These are phyloP conservation scores for Drepana arcuata DNA, from an alignment of 1,140 invertebrate genomes.

Conservation along the genomic window DNA sequence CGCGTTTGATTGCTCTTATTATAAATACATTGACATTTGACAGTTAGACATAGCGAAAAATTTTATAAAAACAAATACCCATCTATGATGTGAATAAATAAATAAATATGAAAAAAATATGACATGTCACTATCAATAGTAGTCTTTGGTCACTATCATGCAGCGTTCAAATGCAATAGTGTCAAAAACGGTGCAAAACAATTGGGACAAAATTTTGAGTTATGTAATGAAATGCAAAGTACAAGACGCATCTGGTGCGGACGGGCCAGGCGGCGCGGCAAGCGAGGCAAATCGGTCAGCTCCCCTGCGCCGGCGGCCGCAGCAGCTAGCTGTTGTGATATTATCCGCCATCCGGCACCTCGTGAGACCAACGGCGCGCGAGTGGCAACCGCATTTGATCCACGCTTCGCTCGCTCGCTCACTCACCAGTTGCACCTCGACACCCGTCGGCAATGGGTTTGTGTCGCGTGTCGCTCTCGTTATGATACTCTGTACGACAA, in stretches of 20 bases:
- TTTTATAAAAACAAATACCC: no score
- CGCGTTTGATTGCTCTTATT: no score
- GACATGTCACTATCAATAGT: no score
- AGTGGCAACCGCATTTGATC: slow-evolving; percentile 1
- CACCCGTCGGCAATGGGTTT: slow-evolving; percentile 9
- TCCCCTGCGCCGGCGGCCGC: slow-evolving; percentile 19
- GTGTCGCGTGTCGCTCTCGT: slow-evolving; percentile 6
- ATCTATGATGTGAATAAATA: no score
- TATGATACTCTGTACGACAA: slow-evolving; percentile 22
- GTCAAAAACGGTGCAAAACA: no score
- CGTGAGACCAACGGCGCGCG: slow-evolving; percentile 31
- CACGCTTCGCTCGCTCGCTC: slow-evolving; percentile 1
- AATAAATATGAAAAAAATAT: no score
- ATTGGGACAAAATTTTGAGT: slow-evolving; percentile 5
- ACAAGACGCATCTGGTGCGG: slow-evolving; percentile 11
- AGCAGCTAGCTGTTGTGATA: not conserved
- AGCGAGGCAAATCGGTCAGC: slow-evolving; percentile 46
- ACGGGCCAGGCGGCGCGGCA: slow-evolving; percentile 5
- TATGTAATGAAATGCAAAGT: slow-evolving; percentile 10
- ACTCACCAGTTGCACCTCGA: slow-evolving; percentile 27
- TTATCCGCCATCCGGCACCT: not conserved
- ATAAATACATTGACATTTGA: no score
- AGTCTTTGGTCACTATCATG: no score
- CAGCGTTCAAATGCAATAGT: no score
- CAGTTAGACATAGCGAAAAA: no score